Base-by-base conservation (phyloP, 2,113 vertebrate species). In the Mixornis gularis region DNA sequence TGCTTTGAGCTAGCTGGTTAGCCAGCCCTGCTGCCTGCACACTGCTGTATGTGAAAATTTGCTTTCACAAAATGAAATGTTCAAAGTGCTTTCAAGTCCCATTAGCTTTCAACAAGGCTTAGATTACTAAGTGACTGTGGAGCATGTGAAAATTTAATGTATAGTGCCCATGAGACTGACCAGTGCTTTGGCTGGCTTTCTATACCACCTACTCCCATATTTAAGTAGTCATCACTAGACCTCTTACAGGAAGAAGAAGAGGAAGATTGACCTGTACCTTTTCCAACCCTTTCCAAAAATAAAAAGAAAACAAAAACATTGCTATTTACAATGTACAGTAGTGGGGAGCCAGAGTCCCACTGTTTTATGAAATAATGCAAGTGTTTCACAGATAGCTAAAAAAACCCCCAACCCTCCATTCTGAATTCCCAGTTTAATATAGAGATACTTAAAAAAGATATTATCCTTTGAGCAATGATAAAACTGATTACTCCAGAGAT, bases 51-150 rank as follows among this genome's bases (percentile, higher is more conserved):
- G 70, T 68, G 81, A 85, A 93, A 95, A 95, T 7, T 90, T 44
- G 60, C 77, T 95, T 88, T 60, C 79, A 66, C 38, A 79, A 85
- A 92, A 93, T 74, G 85, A 85, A 90, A 94, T 81, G 93, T 71
- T 73, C 60, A 6, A 94, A 90, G 77, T 34, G 72, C 94, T 94
- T 94, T 95, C 86, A 95, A 93, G 80, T 93, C 69, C 80, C 90
- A 94, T 93, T 93, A 94, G 89, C 69, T 92, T 93, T 90, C 78
- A 84, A 81, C 4, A 7, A 92, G 77, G 62, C 76, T 95, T 84
- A 92, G 58, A 94, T 86, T 81, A 80, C 70, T 64, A 88, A 90
- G 90, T 62, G 63, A 85, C 59, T 70, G 79, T 73, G 71, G 49
- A 36, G 36, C 68, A 59, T 2, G 9, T 22, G 85, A 78, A 87